These are phyloP conservation scores for Plectropomus leopardus DNA, from an alignment of 2,113 vertebrate genomes.

Conservation along the genomic window DNA sequence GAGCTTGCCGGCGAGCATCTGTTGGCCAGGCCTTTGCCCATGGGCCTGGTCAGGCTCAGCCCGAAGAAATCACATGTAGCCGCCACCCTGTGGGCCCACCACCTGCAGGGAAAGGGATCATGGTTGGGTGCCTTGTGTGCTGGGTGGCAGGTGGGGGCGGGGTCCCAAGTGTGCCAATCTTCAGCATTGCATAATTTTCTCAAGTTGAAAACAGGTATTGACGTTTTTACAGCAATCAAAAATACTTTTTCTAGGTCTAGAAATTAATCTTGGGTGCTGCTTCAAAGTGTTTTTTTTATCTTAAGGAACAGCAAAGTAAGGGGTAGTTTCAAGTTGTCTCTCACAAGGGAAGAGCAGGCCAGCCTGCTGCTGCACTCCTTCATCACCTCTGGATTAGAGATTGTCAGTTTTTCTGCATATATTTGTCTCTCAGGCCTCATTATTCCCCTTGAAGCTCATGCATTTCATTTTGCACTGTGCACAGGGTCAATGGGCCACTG, in stretches of 20 bases:
- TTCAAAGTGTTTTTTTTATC: neutral
- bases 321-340: neutral
- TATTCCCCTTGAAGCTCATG: constrained; percentile 38
- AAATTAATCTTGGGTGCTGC: neutral
- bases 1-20: too few species aligned
- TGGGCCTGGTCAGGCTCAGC: too few species aligned
- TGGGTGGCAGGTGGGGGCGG: too few species aligned
- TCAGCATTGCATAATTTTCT: too few species aligned
- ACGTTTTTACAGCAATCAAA: neutral
- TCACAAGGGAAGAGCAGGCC: neutral
- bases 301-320: neutral
- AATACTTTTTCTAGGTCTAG: neutral
- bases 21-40: too few species aligned
- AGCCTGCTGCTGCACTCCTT: neutral
- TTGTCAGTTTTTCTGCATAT: constrained; percentile 20
- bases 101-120: too few species aligned
- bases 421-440: constrained; percentile 44
- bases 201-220: too few species aligned
- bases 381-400: constrained; percentile 15
- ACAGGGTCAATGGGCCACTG: constrained; percentile 66
- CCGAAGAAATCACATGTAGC: too few species aligned
- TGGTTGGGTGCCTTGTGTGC: too few species aligned
- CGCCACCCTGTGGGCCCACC: too few species aligned
- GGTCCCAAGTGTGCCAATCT: too few species aligned
- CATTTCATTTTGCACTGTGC: constrained; percentile 54